Evolutionary conservation across 2,113 vertebrate genomes (phyloP).

Genomic region (Crypturellus undulatus): DNA sequence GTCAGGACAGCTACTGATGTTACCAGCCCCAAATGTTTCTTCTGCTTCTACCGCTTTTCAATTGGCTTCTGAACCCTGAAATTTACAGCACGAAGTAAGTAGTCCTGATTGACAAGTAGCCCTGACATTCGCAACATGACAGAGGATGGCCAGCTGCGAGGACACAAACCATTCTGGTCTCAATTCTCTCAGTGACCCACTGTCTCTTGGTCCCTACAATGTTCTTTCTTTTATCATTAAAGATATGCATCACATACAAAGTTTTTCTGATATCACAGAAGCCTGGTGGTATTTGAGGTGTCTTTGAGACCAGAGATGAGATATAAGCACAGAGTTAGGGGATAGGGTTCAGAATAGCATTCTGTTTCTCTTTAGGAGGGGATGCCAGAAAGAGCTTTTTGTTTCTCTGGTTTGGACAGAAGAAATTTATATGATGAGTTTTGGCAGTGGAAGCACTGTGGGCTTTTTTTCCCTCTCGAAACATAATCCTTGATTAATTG

Average conservation of each 20-base stretch:
- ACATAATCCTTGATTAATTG: neutral
- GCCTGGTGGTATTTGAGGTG: neutral
- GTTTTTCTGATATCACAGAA: neutral
- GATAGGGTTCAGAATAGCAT: neutral
- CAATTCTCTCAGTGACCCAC: neutral
- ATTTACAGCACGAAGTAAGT: neutral
- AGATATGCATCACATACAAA: neutral
- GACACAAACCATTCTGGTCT: neutral
- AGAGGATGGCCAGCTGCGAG: neutral
- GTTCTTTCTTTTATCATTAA: neutral
- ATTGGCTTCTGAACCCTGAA: neutral
- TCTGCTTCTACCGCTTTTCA: neutral
- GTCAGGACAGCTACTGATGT: neutral
- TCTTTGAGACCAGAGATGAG: neutral
- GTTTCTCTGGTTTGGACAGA: neutral
- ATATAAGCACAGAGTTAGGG: neutral
- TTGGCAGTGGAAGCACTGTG: neutral
- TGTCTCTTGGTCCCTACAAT: neutral
- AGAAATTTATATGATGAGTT: neutral
- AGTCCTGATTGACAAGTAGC: neutral
- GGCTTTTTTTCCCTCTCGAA: neutral
- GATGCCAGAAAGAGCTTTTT: neutral
- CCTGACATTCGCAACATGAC: neutral
- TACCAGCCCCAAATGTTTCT: neutral
- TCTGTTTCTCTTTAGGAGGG: neutral